A percentile compares a stretch with the other conserved stretches of the same genome.
phyloP scores from a whole-genome alignment of 2,888 invertebrate genomes.

The Epiblema foenella region DNA sequence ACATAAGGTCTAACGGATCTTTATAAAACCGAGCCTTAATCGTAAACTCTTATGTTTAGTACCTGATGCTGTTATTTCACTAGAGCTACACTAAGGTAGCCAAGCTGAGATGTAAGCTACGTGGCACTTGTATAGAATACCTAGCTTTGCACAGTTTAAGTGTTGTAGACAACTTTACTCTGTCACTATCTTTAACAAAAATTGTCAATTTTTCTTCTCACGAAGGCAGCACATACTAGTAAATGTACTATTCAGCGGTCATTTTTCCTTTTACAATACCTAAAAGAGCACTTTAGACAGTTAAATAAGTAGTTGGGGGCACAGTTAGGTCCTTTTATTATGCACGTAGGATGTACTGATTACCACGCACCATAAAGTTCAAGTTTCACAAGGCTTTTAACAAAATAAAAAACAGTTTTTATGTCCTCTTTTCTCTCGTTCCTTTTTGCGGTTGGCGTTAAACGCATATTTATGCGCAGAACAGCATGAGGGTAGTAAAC shows the following conservation, averaged over 20 bases:
- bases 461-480: constrained; percentile 2
- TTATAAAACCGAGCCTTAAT: no score
- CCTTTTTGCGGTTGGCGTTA: constrained; percentile 2
- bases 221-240: constrained; percentile 8
- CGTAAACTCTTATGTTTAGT: constrained; percentile 13
- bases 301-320: not conserved
- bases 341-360: constrained; percentile 15
- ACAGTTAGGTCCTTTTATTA: constrained; percentile 19
- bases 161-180: not conserved
- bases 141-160: no score
- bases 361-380: constrained; percentile 25
- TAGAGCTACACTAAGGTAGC: not conserved
- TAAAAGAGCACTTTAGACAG: constrained; percentile 3
- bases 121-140: no score
- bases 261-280: constrained; percentile 6
- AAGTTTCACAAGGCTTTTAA: constrained; percentile 23
- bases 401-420: constrained; percentile 30
- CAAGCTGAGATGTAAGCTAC: no score
- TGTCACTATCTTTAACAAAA: constrained; percentile 3
- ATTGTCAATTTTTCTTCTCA: not conserved
- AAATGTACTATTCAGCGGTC: constrained; percentile 4
- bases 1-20: no score
- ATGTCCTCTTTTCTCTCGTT: constrained; percentile 17
- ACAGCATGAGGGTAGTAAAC: not conserved
- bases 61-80: not conserved